A percentile compares a stretch with the other conserved stretches of the same genome.
These are phyloP conservation scores for Biston betularia DNA, from an alignment of 2,888 invertebrate genomes.

Conservation along the genomic window DNA sequence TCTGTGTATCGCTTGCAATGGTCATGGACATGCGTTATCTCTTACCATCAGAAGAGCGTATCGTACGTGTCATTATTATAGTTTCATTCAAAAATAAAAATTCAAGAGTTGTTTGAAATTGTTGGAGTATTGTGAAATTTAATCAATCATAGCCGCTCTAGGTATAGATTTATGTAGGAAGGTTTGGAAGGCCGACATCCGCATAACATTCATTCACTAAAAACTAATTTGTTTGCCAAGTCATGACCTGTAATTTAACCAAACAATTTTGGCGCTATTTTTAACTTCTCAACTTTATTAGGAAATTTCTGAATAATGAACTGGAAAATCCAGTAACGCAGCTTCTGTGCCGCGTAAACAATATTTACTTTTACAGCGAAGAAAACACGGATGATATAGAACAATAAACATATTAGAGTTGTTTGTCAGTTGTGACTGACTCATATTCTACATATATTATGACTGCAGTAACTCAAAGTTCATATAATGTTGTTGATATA, in stretches of 20 bases:
- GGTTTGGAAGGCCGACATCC: constrained; percentile 9
- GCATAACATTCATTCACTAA: constrained; percentile 11
- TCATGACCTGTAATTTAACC: constrained; percentile 29
- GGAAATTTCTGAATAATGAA: constrained; percentile 4
- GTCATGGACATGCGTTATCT: too few relatives aligned
- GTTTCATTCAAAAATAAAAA: too few relatives aligned
- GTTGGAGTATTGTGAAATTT: too few relatives aligned
- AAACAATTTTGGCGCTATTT: constrained; percentile 36
- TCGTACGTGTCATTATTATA: too few relatives aligned
- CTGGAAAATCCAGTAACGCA: constrained; percentile 19
- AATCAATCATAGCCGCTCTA: too few relatives aligned
- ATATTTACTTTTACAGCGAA: constrained; percentile 30
- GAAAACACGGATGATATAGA: constrained; percentile 36
- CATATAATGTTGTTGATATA: too few relatives aligned
- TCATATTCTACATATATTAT: background rate
- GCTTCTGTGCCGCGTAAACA: constrained; percentile 33
- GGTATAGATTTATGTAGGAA: too few relatives aligned
- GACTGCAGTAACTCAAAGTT: constrained; percentile 1
- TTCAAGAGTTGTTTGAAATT: too few relatives aligned
- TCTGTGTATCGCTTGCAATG: too few relatives aligned
- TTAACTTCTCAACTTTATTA: constrained; percentile 8
- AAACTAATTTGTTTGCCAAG: constrained; percentile 32
- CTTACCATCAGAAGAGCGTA: too few relatives aligned
- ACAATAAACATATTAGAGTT: constrained; percentile 34
- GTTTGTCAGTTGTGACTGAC: constrained; percentile 26